phyloP scores from a whole-genome alignment of 2,888 invertebrate genomes.

The Blastobasis adustella region DNA sequence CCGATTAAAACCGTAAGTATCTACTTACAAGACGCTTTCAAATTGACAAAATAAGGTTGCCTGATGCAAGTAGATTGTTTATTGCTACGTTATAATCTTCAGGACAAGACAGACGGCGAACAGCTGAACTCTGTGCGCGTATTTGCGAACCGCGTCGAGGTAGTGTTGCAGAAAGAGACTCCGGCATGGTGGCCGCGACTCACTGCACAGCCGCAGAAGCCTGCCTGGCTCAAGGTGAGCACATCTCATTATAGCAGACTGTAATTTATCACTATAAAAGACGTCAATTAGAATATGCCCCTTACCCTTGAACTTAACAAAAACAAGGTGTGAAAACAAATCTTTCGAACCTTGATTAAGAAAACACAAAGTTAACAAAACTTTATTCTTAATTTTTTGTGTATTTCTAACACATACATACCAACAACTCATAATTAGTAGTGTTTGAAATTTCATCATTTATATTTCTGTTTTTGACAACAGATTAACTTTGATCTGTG shows the following conservation, averaged over 20 bases:
- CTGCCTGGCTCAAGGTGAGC: conserved; percentile 87
- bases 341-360: no score
- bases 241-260: neutral
- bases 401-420: no score
- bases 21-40: neutral
- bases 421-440: no score
- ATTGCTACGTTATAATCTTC: conserved; percentile 7
- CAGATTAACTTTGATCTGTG: conserved; percentile 93
- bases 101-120: conserved; percentile 30
- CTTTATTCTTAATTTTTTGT: no score
- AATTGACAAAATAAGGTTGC: neutral
- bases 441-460: no score
- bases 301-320: no score
- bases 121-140: conserved; percentile 57
- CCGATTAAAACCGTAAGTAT: conserved; percentile 70
- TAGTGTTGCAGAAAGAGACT: conserved; percentile 80
- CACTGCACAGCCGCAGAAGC: conserved; percentile 86
- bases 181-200: conserved; percentile 90
- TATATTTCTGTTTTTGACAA: conserved; percentile 1
- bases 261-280: no score
- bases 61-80: neutral
- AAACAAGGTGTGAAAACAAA: no score
- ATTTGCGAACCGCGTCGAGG: conserved; percentile 84
- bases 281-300: no score
- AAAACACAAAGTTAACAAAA: no score